Percentiles rank a stretch among this genome's conserved stretches.
Conservation (phyloP, 2,113 vertebrate genomes). For the Nerophis lumbriciformis region DNA sequence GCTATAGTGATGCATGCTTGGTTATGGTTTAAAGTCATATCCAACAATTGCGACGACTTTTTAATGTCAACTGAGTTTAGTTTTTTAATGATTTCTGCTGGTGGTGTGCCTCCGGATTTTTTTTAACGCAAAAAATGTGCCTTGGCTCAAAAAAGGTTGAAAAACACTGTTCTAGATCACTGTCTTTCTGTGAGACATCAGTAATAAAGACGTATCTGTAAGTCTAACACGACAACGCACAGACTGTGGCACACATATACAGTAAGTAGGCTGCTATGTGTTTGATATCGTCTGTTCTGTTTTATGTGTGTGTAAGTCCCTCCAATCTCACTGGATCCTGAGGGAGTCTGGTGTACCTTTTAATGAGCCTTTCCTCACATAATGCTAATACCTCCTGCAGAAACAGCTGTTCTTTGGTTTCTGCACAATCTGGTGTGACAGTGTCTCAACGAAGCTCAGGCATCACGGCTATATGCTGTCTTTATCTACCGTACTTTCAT, state of each 20-base stretch:
- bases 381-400: slow-evolving; percentile 34
- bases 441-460: not conserved
- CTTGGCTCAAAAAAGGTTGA: too few species aligned
- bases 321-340: slow-evolving; percentile 30
- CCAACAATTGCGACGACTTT: too few species aligned
- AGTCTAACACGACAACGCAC: slow-evolving; percentile 34
- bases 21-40: too few species aligned
- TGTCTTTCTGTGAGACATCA: too few species aligned
- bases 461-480: not conserved
- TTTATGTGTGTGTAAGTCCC: slow-evolving; percentile 9
- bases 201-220: slow-evolving; percentile 42
- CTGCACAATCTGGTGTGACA: slow-evolving; percentile 9
- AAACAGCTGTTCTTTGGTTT: slow-evolving; percentile 15
- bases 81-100: too few species aligned
- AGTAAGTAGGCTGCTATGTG: slow-evolving; percentile 13
- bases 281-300: slow-evolving; percentile 27
- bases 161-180: slow-evolving; percentile 15
- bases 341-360: slow-evolving; percentile 40
- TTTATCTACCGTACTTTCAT: not conserved
- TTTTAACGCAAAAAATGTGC: too few species aligned
- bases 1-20: too few species aligned
- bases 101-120: too few species aligned
- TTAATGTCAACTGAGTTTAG: too few species aligned
- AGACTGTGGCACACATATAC: slow-evolving; percentile 6
- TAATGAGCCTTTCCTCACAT: slow-evolving; percentile 35